Evolutionary conservation across 2,113 vertebrate species (phyloP).

Genomic region (Taxidea taxus): DNA sequence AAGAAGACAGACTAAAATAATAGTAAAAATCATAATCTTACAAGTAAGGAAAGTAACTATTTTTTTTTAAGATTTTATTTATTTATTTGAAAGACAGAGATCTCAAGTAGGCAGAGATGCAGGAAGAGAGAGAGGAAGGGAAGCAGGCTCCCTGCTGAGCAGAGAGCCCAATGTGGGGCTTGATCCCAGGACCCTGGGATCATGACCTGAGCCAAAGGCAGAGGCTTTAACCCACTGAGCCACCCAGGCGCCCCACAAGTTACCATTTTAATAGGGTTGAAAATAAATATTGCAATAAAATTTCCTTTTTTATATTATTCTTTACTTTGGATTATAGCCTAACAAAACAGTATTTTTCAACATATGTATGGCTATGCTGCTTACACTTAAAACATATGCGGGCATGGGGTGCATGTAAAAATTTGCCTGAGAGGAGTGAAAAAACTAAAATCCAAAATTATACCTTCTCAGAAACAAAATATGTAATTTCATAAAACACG

Average conservation of each 20-base stretch:
- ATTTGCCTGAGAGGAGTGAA: not conserved
- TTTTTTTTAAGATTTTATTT: not conserved
- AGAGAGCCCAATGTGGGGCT: no score
- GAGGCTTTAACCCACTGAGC: no score
- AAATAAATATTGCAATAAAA: not conserved
- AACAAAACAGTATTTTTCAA: not conserved
- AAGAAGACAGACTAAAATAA: not conserved
- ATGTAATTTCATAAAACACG: not conserved
- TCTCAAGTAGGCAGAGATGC: no score
- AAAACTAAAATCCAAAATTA: not conserved
- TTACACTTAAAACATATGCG: not conserved
- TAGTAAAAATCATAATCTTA: not conserved
- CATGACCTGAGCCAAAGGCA: no score
- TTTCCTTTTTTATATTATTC: not conserved
- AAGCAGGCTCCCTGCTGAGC: no score
- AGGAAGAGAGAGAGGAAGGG: no score
- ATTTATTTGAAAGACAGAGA: no score
- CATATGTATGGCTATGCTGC: not conserved
- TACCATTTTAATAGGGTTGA: not conserved
- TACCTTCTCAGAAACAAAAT: not conserved
- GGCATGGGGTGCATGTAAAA: not conserved
- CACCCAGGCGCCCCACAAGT: not conserved
- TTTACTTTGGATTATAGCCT: not conserved
- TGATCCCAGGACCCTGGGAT: no score
- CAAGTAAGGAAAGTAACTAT: not conserved